Evolutionary conservation across 2,113 vertebrate genomes (phyloP), one percentile per base, ranked within the genome.

Genomic region (Tylochromis polylepis): DNA sequence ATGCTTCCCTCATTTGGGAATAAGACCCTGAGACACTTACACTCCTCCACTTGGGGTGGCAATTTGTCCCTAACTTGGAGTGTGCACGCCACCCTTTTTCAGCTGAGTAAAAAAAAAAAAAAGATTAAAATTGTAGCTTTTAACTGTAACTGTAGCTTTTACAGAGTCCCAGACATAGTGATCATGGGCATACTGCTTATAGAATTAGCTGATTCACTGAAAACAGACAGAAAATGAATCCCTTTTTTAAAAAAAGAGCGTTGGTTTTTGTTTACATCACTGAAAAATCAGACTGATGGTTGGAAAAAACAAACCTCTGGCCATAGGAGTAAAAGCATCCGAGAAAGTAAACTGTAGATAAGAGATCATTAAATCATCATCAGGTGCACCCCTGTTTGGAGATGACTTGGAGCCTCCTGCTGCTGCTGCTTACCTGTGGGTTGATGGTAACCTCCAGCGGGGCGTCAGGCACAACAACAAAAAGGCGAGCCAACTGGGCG

Each of bases 391-490:
- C 36, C 3, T 41, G 62, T 46, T 70, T 70, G 24, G 18, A 51
- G 79, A 41, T 15, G 14, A 34, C 15, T 14, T 38, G 3, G 27
- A n/a, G 18, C 3, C 5, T 49, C 70, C 38, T 29, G 9, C 41
- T 7, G 59, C 41, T 7, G 59, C 4, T 46, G 8, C 12, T 95
- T 95, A 99, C 99, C 98, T 99, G 98, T 46, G 99, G 98, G 0
- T 96, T 98, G 11, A 99, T 91, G 0, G 96, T 97, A 34, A 99
- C 97, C 84, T 99, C 98, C 93, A 99, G 96, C 0, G 98, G 97
- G 49, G 97, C 97, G 16, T 99, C 99, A 0, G 99, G 99, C 87
- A 99, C 98, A 38, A 99, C 98, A 29, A 99, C 91, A 14, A 98
- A 99, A 49, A 99, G 97, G 5, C 98, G 97, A 85, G 97, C 94